Conservation (phyloP, 2,888 invertebrate species). For the Clanis bilineata region DNA sequence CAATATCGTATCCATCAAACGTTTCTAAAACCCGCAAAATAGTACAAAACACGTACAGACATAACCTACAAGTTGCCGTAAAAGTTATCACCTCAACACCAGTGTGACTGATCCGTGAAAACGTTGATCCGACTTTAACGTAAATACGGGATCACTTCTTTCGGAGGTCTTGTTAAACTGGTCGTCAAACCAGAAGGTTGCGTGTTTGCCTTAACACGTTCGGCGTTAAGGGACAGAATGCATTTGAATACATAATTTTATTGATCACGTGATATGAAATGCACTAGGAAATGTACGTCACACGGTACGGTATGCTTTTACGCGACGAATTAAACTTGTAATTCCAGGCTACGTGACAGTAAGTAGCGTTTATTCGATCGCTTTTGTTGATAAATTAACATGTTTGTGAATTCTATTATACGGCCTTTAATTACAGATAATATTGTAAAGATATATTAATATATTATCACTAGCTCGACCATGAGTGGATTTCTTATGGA, state of each 20-base stretch:
- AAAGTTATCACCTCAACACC: slow-evolving; percentile 24
- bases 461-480: too few relatives aligned
- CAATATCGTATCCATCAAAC: background rate
- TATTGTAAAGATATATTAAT: too few relatives aligned
- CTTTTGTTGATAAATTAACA: slow-evolving; percentile 1
- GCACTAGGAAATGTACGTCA: background rate
- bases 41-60: slow-evolving; percentile 9
- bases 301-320: slow-evolving; percentile 3
- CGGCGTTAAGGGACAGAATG: slow-evolving; percentile 16
- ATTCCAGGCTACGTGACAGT: background rate
- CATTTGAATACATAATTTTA: slow-evolving; percentile 9
- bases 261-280: slow-evolving; percentile 5
- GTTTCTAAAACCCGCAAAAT: slow-evolving; percentile 5
- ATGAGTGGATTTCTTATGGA: too few relatives aligned
- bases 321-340: background rate
- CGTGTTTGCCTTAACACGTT: slow-evolving; percentile 33
- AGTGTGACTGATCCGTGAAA: slow-evolving; percentile 18
- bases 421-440: too few relatives aligned
- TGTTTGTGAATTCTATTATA: background rate
- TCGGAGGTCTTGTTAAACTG: slow-evolving; percentile 26
- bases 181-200: slow-evolving; percentile 25
- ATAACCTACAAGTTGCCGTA: slow-evolving; percentile 18
- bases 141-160: slow-evolving; percentile 20
- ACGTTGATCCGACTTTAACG: slow-evolving; percentile 7
- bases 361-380: background rate